These are phyloP conservation scores for Gasterosteus nipponicus DNA, from an alignment of 2,113 vertebrate species.

Conservation along the genomic window DNA sequence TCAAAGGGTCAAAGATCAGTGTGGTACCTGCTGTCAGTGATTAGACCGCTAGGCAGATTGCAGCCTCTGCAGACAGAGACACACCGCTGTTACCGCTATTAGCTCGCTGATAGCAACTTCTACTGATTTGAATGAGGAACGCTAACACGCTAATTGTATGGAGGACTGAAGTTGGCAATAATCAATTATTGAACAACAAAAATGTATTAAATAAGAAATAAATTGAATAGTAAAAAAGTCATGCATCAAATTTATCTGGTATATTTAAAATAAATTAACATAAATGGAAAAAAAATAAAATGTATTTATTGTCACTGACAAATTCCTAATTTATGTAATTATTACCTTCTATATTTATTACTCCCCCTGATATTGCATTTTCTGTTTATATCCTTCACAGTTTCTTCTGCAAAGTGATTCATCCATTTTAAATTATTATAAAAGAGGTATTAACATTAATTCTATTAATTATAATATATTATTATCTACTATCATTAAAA, in stretches of 20 bases:
- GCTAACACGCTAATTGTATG: slow-evolving; percentile 30
- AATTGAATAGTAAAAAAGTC: background rate
- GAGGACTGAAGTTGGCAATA: background rate
- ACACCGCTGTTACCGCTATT: slow-evolving; percentile 58
- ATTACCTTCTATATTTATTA: background rate
- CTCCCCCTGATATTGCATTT: background rate
- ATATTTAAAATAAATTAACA: background rate
- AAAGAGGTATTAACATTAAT: too few species aligned
- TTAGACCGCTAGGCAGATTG: slow-evolving; percentile 80
- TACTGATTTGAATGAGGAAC: background rate
- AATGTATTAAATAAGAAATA: background rate
- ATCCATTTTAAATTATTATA: too few species aligned
- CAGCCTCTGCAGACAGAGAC: slow-evolving; percentile 77
- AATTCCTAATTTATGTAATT: background rate
- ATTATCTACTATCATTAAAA: too few species aligned
- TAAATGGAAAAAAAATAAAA: background rate
- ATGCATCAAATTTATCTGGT: background rate
- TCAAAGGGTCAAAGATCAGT: slow-evolving; percentile 53
- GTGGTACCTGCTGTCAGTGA: slow-evolving; percentile 82
- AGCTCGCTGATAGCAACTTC: slow-evolving; percentile 24
- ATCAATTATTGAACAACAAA: background rate
- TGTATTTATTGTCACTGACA: background rate
- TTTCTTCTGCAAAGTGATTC: background rate
- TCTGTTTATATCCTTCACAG: background rate
- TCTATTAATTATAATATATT: too few species aligned